Evolutionary conservation across 2,797 vertebrate species (phyloP), one percentile per base, ranked within the genome.

Genomic region (Lacerta agilis): DNA sequence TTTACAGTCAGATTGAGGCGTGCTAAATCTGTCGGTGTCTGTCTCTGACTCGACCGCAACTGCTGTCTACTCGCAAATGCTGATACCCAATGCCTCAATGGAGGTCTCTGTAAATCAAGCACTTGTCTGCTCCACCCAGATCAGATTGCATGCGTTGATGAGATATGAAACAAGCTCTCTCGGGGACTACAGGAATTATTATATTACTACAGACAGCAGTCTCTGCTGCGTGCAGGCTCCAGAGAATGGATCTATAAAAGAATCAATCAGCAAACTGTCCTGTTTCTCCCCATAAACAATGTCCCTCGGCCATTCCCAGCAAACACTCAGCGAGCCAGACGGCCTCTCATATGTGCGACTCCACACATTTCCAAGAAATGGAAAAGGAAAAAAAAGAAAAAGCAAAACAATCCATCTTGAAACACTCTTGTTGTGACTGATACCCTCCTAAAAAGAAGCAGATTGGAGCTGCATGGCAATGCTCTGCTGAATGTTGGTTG

Each of bases 21-120:
- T 55, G 85, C 87, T 94, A 95, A 96, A 96, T 97, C 96, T 97
- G 96, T 96, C 95, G 88, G 90, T 95, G 94, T 94, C 95, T 95
- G 93, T 94, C 95, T 93, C 90, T 94, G 90, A 90, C 80, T 83
- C 41, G 76, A 89, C 89, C 96, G 88, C 94, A 95, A 92, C 86
- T 92, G 94, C 92, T 94, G 94, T 94, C 94, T 94, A 85, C 64
- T 79, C 91, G 95, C 96, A 96, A 96, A 92, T 94, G 93, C 92
- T 94, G 96, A 96, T 91, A 96, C 79, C 49, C n/a, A 92, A 96
- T 90, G 93, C 96, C 94, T 97, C 94, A 96, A 97, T 94, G 80
- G 91, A 78, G 85, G 86, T 82, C 90, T 95, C 95, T 96, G 89
- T 96, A 85, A 87, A 94, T 91, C 8, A 20, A 82, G 69, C 89